Conservation (phyloP, 2,888 invertebrate genomes). For the Lasioglossum figueresi region DNA sequence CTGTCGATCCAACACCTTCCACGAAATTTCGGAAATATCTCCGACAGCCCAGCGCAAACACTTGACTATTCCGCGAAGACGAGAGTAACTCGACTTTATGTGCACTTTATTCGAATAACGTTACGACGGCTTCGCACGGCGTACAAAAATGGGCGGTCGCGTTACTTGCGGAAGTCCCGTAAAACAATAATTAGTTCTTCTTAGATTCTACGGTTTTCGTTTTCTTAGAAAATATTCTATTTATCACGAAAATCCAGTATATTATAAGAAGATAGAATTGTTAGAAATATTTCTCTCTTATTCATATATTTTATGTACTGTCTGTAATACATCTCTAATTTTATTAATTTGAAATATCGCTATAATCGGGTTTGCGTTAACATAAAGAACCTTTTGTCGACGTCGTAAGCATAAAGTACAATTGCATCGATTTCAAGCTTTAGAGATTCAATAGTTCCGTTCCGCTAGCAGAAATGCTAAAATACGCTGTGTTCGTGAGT, state of each 20-base stretch:
- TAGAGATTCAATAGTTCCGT: neutral
- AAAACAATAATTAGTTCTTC: too few species aligned
- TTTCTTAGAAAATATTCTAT: too few species aligned
- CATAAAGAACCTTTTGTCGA: neutral
- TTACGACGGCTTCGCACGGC: neutral
- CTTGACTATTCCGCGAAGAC: neutral
- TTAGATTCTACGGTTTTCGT: too few species aligned
- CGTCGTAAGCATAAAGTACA: neutral
- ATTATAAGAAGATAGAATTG: too few species aligned
- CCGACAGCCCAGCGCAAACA: neutral
- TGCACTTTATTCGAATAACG: neutral
- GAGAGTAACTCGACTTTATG: neutral
- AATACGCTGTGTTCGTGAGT: neutral
- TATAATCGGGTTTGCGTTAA: neutral
- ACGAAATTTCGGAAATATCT: neutral
- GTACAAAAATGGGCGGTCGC: neutral
- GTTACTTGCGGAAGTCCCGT: neutral
- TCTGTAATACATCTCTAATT: too few species aligned
- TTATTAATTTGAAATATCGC: too few species aligned
- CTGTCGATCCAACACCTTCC: neutral
- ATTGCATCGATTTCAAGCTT: neutral
- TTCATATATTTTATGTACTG: too few species aligned
- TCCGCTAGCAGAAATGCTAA: neutral
- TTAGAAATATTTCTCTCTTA: too few species aligned
- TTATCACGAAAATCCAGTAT: too few species aligned